phyloP scores from a whole-genome alignment of 2,888 invertebrate genomes.

The Sphaeridia pumilis region DNA sequence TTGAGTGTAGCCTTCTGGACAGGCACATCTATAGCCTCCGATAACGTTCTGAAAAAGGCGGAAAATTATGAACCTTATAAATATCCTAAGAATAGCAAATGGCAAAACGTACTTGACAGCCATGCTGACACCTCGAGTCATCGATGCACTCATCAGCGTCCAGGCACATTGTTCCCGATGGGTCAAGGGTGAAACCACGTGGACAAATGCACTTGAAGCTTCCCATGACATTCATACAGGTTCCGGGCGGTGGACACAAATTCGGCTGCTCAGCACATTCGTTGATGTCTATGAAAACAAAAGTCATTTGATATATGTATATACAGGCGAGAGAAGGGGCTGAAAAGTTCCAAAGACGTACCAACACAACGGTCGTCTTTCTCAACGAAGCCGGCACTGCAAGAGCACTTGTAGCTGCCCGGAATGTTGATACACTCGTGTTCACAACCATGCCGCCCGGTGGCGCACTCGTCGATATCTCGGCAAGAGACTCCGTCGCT shows the following conservation, averaged over 20 bases:
- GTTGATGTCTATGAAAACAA: slow-evolving; percentile 59
- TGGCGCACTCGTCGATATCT: slow-evolving; percentile 70
- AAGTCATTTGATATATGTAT: too few relatives aligned
- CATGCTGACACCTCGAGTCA: slow-evolving; percentile 59
- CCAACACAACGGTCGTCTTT: slow-evolving; percentile 64
- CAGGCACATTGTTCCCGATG: slow-evolving; percentile 57
- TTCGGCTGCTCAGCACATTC: slow-evolving; percentile 58
- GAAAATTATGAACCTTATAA: too few relatives aligned
- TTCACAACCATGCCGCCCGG: slow-evolving; percentile 59
- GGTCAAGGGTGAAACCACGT: slow-evolving; percentile 61
- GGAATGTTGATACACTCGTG: slow-evolving; percentile 59
- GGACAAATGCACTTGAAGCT: slow-evolving; percentile 70
- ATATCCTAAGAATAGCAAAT: too few relatives aligned
- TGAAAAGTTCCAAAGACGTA: slow-evolving; percentile 40
- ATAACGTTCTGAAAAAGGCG: slow-evolving; percentile 51
- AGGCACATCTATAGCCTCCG: slow-evolving; percentile 62
- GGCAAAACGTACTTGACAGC: slow-evolving; percentile 60
- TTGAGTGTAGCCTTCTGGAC: slow-evolving; percentile 55
- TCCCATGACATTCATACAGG: slow-evolving; percentile 69
- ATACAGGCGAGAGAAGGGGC: too few relatives aligned
- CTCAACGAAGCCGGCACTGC: slow-evolving; percentile 58
- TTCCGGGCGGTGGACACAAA: slow-evolving; percentile 59
- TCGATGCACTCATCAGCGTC: slow-evolving; percentile 68
- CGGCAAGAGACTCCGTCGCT: slow-evolving; percentile 61
- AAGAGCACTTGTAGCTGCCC: slow-evolving; percentile 53